Evolutionary conservation across 1,140 invertebrate species (phyloP).

Genomic region (Monomorium pharaonis): DNA sequence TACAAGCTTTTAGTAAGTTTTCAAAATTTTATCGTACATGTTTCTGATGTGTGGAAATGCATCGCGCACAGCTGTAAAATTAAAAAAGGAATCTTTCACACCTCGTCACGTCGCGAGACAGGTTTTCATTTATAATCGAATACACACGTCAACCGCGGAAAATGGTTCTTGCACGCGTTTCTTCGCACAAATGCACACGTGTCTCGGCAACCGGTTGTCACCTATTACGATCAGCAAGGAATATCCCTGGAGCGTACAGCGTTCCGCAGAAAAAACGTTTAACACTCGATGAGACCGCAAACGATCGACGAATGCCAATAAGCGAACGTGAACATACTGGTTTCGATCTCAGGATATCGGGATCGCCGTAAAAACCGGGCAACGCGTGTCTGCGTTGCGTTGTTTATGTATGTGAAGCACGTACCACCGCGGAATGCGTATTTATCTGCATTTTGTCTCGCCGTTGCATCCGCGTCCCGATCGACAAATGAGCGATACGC

Average conservation of each 20-base stretch:
- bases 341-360: neutral
- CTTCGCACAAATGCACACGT: neutral
- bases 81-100: slow-evolving; percentile 4
- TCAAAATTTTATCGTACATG: neutral
- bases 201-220: neutral
- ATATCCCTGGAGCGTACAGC: neutral
- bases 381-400: neutral
- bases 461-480: neutral
- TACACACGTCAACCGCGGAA: neutral
- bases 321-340: neutral
- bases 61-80: too few species aligned
- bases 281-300: slow-evolving; percentile 5
- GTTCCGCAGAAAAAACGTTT: slow-evolving; percentile 34
- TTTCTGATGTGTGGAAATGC: neutral
- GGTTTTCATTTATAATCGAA: slow-evolving; percentile 27
- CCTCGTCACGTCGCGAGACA: neutral
- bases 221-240: neutral
- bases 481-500: slow-evolving; percentile 36
- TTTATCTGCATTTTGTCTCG: slow-evolving; percentile 46
- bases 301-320: slow-evolving; percentile 13
- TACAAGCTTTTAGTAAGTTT: neutral
- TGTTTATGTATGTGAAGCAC: slow-evolving; percentile 28
- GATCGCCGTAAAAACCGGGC: slow-evolving; percentile 26
- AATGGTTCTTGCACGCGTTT: slow-evolving; percentile 15
- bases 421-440: slow-evolving; percentile 28